These are phyloP conservation scores for Oxystoma pomonae DNA, from an alignment of 2,888 invertebrate genomes.

Conservation along the genomic window DNA sequence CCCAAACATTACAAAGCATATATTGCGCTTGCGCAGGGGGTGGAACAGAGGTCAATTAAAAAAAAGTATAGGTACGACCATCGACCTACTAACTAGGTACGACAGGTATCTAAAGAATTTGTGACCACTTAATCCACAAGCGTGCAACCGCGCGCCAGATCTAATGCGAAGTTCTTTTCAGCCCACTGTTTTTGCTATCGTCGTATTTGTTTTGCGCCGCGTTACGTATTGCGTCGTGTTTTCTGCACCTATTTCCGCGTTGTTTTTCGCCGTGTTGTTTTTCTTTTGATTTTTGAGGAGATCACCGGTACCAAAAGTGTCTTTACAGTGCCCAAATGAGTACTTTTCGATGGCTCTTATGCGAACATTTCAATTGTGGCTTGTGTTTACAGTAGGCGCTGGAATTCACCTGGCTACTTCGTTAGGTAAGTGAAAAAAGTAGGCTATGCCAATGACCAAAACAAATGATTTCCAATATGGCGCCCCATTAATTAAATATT, in stretches of 20 bases:
- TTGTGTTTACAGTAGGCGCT: slow-evolving; percentile 54
- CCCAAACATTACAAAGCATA: too few relatives aligned
- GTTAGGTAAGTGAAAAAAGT: slow-evolving; percentile 30
- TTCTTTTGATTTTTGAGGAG: background rate
- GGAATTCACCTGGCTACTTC: slow-evolving; percentile 42
- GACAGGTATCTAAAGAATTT: too few relatives aligned
- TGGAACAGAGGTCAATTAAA: too few relatives aligned
- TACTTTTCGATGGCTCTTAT: slow-evolving; percentile 69
- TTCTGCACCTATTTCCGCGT: background rate
- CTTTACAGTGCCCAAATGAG: slow-evolving; percentile 48
- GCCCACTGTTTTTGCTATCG: background rate
- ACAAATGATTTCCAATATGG: background rate
- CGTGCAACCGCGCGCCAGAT: background rate
- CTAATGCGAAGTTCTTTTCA: background rate
- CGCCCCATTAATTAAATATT: background rate
- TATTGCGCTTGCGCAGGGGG: too few relatives aligned
- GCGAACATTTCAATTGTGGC: slow-evolving; percentile 67
- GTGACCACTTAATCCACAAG: too few relatives aligned
- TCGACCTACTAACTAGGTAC: too few relatives aligned
- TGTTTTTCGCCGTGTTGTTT: background rate
- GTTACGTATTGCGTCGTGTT: background rate
- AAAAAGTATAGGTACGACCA: too few relatives aligned
- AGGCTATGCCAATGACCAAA: background rate
- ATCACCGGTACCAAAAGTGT: background rate
- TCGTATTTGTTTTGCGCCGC: background rate